Evolutionary conservation across 2,113 vertebrate species (phyloP).

Genomic region (Brachypodius melanocephalos): DNA sequence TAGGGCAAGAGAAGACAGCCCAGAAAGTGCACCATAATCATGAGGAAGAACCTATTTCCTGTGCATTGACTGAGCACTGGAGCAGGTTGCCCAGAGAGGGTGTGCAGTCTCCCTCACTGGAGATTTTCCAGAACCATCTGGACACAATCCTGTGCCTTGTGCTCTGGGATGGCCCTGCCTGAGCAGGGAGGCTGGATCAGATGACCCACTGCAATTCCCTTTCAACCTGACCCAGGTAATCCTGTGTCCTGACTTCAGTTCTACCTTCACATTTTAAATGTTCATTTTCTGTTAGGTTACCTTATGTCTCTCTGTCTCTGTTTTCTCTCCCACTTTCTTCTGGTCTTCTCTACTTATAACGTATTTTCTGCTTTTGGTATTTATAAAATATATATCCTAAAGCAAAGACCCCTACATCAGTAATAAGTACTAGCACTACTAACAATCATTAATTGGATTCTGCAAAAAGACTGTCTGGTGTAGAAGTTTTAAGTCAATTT

Average conservation of each 20-base stretch:
- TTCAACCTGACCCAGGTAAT: background rate
- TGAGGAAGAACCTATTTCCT: background rate
- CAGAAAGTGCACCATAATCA: background rate
- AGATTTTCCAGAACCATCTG: background rate
- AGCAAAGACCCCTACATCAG: background rate
- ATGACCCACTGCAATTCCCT: background rate
- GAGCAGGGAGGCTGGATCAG: background rate
- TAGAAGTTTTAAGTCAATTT: background rate
- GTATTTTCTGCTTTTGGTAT: background rate
- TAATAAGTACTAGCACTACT: background rate
- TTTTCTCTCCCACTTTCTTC: background rate
- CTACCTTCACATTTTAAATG: background rate
- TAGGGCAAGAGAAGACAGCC: background rate
- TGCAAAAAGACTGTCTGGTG: background rate
- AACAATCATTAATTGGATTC: background rate
- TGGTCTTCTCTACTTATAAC: background rate
- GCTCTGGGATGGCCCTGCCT: background rate
- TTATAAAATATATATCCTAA: background rate
- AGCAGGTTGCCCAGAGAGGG: rapidly evolving
- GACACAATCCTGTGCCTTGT: too few species aligned
- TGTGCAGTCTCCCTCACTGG: background rate
- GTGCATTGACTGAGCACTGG: background rate
- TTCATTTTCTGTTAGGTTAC: background rate
- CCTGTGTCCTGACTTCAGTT: background rate
- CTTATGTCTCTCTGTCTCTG: background rate